Evolutionary conservation across 1,140 invertebrate genomes (phyloP).

Genomic region (Zaprionus camerounensis): DNA sequence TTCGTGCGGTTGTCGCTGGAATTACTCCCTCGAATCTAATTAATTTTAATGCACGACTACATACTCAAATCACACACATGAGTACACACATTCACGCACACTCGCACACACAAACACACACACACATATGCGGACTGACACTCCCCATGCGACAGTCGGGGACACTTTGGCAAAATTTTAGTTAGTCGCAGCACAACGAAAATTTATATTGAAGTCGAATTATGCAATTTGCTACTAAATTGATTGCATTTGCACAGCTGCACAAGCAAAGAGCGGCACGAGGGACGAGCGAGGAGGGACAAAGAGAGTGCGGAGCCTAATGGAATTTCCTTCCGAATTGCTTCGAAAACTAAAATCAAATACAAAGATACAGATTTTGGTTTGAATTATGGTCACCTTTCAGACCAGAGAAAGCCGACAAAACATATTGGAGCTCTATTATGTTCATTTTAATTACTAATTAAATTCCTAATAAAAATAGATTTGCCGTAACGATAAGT

Average conservation of each 20-base stretch:
- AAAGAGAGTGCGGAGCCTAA: constrained; percentile 21
- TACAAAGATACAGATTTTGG: not conserved
- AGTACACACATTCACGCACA: constrained; percentile 7
- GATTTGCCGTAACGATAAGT: too few species aligned
- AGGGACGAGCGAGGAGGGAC: not conserved
- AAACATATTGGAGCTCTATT: not conserved
- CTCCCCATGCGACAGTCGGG: constrained; percentile 38
- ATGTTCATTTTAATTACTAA: too few species aligned
- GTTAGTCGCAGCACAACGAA: constrained; percentile 72
- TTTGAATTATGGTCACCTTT: not conserved
- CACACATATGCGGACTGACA: not conserved
- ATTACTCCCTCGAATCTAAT: constrained; percentile 84
- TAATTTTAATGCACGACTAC: constrained; percentile 84
- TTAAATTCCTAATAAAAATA: too few species aligned
- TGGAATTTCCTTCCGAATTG: constrained; percentile 58
- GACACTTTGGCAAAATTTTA: constrained; percentile 81
- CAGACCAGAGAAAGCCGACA: not conserved
- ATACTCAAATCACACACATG: constrained; percentile 52
- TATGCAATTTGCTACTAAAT: constrained; percentile 83
- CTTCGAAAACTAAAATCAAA: constrained; percentile 5
- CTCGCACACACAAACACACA: constrained; percentile 7
- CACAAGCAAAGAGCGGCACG: not conserved
- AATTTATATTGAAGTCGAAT: constrained; percentile 81
- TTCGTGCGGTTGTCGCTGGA: constrained; percentile 83
- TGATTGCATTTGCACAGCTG: constrained; percentile 80